Evolutionary conservation across 2,797 vertebrate species (phyloP).

Genomic region (Mustela erminea): DNA sequence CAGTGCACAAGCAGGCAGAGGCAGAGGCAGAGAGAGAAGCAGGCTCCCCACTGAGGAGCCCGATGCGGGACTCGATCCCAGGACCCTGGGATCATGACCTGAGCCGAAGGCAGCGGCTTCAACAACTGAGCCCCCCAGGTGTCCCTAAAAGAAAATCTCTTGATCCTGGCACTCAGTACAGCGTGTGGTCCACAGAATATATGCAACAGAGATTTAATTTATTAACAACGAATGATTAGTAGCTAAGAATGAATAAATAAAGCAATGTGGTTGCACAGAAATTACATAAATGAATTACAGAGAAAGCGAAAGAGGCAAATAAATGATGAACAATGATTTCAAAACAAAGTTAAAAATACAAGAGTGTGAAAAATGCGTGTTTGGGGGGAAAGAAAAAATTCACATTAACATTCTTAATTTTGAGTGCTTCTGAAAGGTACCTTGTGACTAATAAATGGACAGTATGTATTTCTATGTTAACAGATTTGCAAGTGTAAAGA

Average conservation of each 20-base stretch:
- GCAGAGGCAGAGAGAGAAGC: no score
- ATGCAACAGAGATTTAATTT: neutral
- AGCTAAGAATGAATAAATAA: neutral
- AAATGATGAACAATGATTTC: neutral
- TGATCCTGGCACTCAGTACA: neutral
- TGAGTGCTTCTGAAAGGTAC: neutral
- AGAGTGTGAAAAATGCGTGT: neutral
- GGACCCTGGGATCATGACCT: no score
- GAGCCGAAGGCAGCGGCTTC: no score
- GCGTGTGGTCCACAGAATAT: neutral
- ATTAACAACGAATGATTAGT: neutral
- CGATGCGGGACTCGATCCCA: no score
- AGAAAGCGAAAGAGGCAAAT: neutral
- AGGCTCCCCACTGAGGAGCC: no score
- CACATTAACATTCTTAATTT: accelerated
- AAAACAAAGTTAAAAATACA: neutral
- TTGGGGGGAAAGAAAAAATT: neutral
- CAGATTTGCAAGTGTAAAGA: accelerated
- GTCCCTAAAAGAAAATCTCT: neutral
- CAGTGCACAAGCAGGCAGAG: no score
- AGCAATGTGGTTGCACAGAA: neutral
- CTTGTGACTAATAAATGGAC: accelerated
- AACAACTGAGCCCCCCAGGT: no score
- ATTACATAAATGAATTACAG: neutral
- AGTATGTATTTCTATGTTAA: accelerated